Conservation (phyloP, 2,797 vertebrate genomes). For the Alexandromys oeconomus region DNA sequence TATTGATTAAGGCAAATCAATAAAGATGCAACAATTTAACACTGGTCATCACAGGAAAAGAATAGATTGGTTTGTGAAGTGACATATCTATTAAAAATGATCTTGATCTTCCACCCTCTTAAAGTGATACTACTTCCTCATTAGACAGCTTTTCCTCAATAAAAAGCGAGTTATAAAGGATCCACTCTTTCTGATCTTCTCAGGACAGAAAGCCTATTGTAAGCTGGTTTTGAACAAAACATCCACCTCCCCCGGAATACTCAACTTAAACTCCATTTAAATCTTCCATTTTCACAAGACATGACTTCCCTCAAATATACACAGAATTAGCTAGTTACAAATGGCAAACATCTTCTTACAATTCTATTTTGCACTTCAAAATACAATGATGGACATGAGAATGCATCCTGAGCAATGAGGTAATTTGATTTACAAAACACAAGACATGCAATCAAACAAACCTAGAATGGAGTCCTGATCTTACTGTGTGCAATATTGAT, state of each 20-base stretch:
- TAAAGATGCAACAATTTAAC: background rate
- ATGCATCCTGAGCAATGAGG: background rate
- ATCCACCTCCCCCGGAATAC: background rate
- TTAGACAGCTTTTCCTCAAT: background rate
- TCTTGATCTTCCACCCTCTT: background rate
- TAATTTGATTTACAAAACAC: background rate
- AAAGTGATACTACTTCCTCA: background rate
- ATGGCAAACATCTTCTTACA: background rate
- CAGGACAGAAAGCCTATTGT: background rate
- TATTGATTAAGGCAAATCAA: constrained; percentile 8
- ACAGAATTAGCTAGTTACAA: background rate
- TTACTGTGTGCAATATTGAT: background rate
- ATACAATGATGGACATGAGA: background rate
- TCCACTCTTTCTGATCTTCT: background rate
- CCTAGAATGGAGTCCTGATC: background rate
- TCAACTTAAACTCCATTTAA: too few relatives aligned
- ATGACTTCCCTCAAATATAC: too few relatives aligned
- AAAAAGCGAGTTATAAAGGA: background rate
- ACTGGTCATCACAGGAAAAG: background rate
- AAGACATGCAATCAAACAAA: constrained; percentile 16
- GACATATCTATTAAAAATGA: background rate
- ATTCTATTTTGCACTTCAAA: background rate
- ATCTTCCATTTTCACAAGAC: too few relatives aligned
- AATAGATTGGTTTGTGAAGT: background rate
- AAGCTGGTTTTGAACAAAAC: constrained; percentile 6